These are phyloP conservation scores for Hippocampus mohnikei DNA, from an alignment of 2,113 vertebrate species.

Conservation along the genomic window DNA sequence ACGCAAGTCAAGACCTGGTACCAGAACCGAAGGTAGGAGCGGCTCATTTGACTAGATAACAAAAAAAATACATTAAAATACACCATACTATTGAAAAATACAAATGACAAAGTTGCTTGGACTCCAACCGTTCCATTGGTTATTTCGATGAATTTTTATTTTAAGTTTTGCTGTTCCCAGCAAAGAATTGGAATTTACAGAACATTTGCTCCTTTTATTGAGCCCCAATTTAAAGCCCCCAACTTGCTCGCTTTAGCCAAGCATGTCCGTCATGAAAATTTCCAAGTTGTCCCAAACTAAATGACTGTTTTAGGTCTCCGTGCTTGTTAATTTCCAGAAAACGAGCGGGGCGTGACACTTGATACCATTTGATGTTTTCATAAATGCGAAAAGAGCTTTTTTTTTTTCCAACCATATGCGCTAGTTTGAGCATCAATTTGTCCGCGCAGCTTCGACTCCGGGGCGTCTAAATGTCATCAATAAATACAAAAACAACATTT, in stretches of 20 bases:
- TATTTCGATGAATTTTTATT: too few species aligned
- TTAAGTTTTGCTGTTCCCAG: too few species aligned
- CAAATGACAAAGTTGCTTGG: neutral
- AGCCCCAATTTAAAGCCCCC: too few species aligned
- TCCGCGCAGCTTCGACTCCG: slow-evolving; percentile 29
- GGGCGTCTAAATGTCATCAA: slow-evolving; percentile 65
- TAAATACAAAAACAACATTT: slow-evolving; percentile 80
- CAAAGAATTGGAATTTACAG: too few species aligned
- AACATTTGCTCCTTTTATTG: too few species aligned
- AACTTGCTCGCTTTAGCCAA: too few species aligned
- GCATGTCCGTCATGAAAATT: too few species aligned
- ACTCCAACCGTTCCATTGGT: too few species aligned
- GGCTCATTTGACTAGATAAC: neutral
- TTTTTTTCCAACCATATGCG: neutral
- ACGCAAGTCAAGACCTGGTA: slow-evolving; percentile 99
- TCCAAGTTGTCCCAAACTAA: too few species aligned
- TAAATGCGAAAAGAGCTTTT: neutral
- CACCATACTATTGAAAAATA: neutral
- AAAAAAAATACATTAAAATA: too few species aligned
- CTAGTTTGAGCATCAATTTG: neutral
- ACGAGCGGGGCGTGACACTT: neutral
- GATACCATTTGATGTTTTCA: neutral
- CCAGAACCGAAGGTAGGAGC: slow-evolving; percentile 93
- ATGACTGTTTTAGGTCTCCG: neutral
- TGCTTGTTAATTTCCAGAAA: neutral